Percentiles rank a stretch among this genome's conserved stretches.
phyloP scores from a whole-genome alignment of 2,113 vertebrate species.

The Lagopus muta region DNA sequence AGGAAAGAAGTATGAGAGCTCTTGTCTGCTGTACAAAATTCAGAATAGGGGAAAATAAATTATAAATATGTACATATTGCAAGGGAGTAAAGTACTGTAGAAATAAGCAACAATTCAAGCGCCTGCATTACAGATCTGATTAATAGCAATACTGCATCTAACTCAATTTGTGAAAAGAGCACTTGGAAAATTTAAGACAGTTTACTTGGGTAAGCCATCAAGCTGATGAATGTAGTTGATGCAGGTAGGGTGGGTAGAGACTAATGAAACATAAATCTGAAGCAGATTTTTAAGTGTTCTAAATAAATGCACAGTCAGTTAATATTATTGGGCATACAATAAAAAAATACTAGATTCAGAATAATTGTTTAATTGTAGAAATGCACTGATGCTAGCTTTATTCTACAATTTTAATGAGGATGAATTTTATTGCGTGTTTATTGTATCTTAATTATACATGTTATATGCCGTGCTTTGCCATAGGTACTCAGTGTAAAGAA shows the following conservation, averaged over 20 bases:
- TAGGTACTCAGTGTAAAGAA: slow-evolving; percentile 13
- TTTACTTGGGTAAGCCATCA: slow-evolving; percentile 74
- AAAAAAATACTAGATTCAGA: neutral
- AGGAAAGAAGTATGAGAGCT: neutral
- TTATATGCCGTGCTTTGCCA: neutral
- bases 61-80: neutral
- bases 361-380: slow-evolving; percentile 65
- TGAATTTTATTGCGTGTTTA: slow-evolving; percentile 33
- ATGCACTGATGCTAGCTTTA: slow-evolving; percentile 18
- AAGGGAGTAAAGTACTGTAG: neutral
- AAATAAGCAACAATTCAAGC: neutral
- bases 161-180: slow-evolving; percentile 75
- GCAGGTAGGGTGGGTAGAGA: neutral
- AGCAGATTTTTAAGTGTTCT: slow-evolving; percentile 22
- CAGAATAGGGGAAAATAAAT: neutral
- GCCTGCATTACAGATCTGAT: slow-evolving; percentile 55
- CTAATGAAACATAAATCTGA: slow-evolving; percentile 67
- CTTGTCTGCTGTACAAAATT: neutral
- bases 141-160: slow-evolving; percentile 74
- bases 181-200: slow-evolving; percentile 72
- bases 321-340: neutral
- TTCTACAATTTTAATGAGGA: slow-evolving; percentile 33
- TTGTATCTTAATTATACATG: slow-evolving; percentile 47
- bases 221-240: slow-evolving; percentile 67
- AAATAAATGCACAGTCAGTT: slow-evolving; percentile 29